Evolutionary conservation across 2,888 invertebrate genomes (phyloP).

Genomic region (Carabus problematicus): DNA sequence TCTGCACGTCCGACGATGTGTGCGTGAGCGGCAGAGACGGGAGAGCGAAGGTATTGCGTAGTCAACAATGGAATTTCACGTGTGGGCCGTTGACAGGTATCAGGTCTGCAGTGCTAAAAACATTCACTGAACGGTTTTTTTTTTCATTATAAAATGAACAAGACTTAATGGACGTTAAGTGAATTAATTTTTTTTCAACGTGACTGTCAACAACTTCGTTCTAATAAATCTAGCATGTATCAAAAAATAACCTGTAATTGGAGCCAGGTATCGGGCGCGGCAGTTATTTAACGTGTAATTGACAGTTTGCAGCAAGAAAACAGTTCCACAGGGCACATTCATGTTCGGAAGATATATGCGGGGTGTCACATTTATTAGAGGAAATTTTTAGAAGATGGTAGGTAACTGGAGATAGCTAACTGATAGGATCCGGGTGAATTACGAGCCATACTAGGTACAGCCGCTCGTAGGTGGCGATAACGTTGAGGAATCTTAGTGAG

Average conservation of each 20-base stretch:
- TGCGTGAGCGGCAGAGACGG: no score
- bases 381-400: no score
- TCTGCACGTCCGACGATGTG: conserved; percentile 4
- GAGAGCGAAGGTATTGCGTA: no score
- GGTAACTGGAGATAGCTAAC: conserved; percentile 13
- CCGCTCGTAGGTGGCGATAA: not conserved
- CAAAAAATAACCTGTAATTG: conserved; percentile 6
- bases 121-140: not conserved
- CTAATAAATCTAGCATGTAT: conserved; percentile 22
- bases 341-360: conserved; percentile 55
- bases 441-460: not conserved
- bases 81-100: no score
- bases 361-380: conserved; percentile 56
- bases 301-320: conserved; percentile 50
- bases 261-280: conserved; percentile 14
- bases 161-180: not conserved
- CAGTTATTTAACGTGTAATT: conserved; percentile 52
- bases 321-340: conserved; percentile 45
- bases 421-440: not conserved
- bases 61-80: no score
- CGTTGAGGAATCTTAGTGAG: no score
- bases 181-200: not conserved
- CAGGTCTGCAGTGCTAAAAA: not conserved
- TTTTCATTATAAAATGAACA: not conserved
- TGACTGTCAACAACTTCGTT: not conserved